Percentiles rank a stretch among this genome's conserved stretches.
Conservation (phyloP, 2,113 vertebrate species). For the Beaufortia kweichowensis region DNA sequence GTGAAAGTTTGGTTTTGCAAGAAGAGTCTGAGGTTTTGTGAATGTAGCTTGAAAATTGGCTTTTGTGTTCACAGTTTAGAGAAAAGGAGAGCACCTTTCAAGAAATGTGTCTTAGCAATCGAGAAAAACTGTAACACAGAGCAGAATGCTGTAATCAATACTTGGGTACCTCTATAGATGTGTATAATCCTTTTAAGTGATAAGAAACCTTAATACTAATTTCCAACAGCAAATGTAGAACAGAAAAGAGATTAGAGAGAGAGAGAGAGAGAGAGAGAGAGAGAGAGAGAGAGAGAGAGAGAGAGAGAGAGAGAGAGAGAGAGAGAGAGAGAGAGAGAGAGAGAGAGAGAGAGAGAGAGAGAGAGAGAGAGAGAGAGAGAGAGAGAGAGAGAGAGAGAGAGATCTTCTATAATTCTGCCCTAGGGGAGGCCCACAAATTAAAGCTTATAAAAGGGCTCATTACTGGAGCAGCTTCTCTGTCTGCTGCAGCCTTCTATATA, state of each 20-base stretch:
- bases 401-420: conserved; percentile 66
- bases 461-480: conserved; percentile 70
- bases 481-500: conserved; percentile 67
- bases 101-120: too few relatives aligned
- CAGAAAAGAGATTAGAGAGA: conserved; percentile 40
- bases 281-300: conserved; percentile 56
- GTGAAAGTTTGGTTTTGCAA: too few relatives aligned
- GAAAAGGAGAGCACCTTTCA: too few relatives aligned
- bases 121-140: too few relatives aligned
- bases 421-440: conserved; percentile 67
- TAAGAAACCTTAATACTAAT: neutral
- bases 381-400: conserved; percentile 60
- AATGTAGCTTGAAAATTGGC: too few relatives aligned
- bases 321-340: conserved; percentile 60
- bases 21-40: too few relatives aligned
- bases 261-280: conserved; percentile 60
- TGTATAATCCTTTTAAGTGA: neutral
- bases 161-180: neutral
- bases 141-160: conserved; percentile 6
- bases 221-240: neutral
- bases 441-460: conserved; percentile 72
- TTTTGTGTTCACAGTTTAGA: too few relatives aligned
- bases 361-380: conserved; percentile 53
- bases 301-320: conserved; percentile 59
- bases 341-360: conserved; percentile 19